A percentile compares a stretch with the other conserved stretches of the same genome.
Evolutionary conservation across 2,888 invertebrate genomes (phyloP).

Genomic region (Entomobrya multifasciata): DNA sequence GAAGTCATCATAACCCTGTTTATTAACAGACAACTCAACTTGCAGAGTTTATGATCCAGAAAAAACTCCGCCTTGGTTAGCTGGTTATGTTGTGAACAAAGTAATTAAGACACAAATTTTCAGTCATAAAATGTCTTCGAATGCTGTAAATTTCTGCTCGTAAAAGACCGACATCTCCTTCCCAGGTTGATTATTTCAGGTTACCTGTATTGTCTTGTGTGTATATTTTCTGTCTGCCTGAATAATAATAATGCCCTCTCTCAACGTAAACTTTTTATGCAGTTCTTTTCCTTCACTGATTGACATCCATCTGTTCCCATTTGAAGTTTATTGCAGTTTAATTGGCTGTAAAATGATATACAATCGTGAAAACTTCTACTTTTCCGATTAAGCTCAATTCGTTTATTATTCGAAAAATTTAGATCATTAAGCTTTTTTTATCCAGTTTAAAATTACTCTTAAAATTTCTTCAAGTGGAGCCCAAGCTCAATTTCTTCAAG

Average conservation of each 20-base stretch:
- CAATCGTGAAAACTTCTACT: conserved; percentile 11
- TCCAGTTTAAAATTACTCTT: conserved; percentile 40
- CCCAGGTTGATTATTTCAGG: not conserved
- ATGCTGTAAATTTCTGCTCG: conserved; percentile 22
- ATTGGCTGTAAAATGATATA: conserved; percentile 38
- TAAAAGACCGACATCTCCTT: conserved; percentile 1
- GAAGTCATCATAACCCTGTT: conserved; percentile 23
- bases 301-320: conserved; percentile 24
- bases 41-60: conserved; percentile 20
- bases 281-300: not conserved
- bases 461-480: conserved; percentile 1
- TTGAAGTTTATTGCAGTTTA: conserved; percentile 22
- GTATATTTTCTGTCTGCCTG: not conserved
- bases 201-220: too few species aligned
- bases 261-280: conserved; percentile 19
- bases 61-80: not conserved
- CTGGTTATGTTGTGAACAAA: not conserved
- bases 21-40: not conserved
- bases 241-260: too few species aligned
- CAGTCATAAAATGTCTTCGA: not conserved
- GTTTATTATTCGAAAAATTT: not conserved
- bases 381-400: not conserved
- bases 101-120: conserved; percentile 19
- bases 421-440: conserved; percentile 20
- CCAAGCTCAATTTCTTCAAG: not conserved